Base-by-base conservation (phyloP, 1,140 invertebrate species). In the Polypedilum vanderplanki region DNA sequence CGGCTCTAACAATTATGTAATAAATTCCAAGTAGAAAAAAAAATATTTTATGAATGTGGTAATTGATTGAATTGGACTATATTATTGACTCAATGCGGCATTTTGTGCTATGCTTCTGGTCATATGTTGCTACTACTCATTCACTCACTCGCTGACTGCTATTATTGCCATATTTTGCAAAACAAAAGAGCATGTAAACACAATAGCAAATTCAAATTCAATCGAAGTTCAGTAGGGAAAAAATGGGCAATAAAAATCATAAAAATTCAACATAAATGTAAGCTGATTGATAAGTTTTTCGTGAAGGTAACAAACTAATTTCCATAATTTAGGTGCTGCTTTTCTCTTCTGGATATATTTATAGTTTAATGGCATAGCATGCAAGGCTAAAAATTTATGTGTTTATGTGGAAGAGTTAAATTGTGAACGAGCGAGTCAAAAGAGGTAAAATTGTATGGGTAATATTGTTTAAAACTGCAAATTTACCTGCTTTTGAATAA, bases 271-370 rank as follows among this genome's bases (percentile, higher is more conserved):
- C 65, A 70, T 70, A 70, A 70, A 70, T 70, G 20, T n/a, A n/a
- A 70, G 15, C 46, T 20, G 65, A 70, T 70, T 70, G 65, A 70
- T 70, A 70, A 70, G 65, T 70, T 70, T 70, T 70, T 70, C 65
- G 17, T 70, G 65, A 70, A 70, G 65, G 65, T 22, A 70, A 70
- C 24, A 33, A 70, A 70, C 9, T 70, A 70, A 70, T 70, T 70
- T 70, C 65, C 65, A 70, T 70, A 70, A 70, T 70, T 70, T 70
- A 70, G 20, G 17, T 18, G 65, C 65, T 57, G 10, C n/a, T 57
- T 57, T 12, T 57, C 46, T 57, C 10, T 15, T 12, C 20, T 70
- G 65, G 9, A 70, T 70, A 17, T 17, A 22, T 20, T 70, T 70
- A 22, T 70, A 20, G 17, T 70, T 17, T 15, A 70, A 70, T 18